Evolutionary conservation across 2,113 vertebrate species (phyloP).

Genomic region (Bujurquina vittata): DNA sequence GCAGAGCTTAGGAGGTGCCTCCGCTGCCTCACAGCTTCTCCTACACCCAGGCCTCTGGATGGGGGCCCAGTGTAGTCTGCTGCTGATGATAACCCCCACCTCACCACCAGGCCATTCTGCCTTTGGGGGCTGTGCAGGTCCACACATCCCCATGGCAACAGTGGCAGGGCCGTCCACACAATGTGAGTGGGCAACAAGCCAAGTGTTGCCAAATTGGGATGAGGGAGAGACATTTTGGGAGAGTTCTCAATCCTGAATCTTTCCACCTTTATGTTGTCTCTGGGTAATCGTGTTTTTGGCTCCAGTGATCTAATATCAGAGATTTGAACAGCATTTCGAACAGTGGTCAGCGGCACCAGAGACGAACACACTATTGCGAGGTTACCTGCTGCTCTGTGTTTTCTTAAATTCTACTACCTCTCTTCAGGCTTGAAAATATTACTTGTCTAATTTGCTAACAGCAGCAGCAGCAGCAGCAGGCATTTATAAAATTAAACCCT

Average conservation of each 20-base stretch:
- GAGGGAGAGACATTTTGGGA: slow-evolving; percentile 75
- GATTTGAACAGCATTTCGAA: slow-evolving; percentile 40
- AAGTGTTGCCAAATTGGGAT: slow-evolving; percentile 80
- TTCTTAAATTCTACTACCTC: slow-evolving; percentile 12
- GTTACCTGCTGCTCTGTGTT: background rate
- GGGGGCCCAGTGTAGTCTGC: slow-evolving; percentile 71
- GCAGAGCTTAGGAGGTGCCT: slow-evolving; percentile 23
- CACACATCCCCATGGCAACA: slow-evolving; percentile 85
- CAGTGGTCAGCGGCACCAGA: slow-evolving; percentile 34
- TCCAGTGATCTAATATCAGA: slow-evolving; percentile 57
- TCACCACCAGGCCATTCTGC: slow-evolving; percentile 71
- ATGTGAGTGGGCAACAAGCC: slow-evolving; percentile 82
- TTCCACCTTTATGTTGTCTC: slow-evolving; percentile 70
- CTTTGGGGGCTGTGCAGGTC: slow-evolving; percentile 79
- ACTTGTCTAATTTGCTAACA: slow-evolving; percentile 28
- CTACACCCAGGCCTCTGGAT: slow-evolving; percentile 71
- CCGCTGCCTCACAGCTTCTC: slow-evolving; percentile 55
- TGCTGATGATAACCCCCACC: slow-evolving; percentile 78
- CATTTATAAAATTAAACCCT: slow-evolving; percentile 47
- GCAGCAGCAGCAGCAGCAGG: background rate
- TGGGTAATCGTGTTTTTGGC: slow-evolving; percentile 63
- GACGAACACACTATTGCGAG: slow-evolving; percentile 3
- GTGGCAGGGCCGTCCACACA: slow-evolving; percentile 81
- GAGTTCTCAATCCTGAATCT: slow-evolving; percentile 63
- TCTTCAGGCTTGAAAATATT: slow-evolving; percentile 13